These are phyloP conservation scores for Cichlasoma orientale DNA, from an alignment of 2,797 vertebrate genomes.

Conservation along the genomic window DNA sequence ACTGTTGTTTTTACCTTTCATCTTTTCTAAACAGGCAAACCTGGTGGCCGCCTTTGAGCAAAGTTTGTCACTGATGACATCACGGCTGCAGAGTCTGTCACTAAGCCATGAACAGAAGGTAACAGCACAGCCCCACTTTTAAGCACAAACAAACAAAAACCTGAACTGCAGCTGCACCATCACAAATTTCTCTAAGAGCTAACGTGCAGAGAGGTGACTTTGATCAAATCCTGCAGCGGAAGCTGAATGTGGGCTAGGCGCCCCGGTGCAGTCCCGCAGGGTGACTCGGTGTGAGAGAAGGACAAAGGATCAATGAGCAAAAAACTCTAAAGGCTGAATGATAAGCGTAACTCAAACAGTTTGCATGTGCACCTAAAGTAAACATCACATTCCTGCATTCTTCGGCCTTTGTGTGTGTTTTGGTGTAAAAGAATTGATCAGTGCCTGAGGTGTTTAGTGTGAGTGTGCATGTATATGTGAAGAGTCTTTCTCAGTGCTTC, in stretches of 20 bases:
- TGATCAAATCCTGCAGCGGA: conserved; percentile 51
- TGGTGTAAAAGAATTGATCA: conserved; percentile 53
- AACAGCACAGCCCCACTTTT: conserved; percentile 20
- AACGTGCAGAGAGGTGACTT: conserved; percentile 33
- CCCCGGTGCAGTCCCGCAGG: conserved; percentile 13
- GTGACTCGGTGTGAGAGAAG: conserved; percentile 3
- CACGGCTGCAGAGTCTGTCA: conserved; percentile 90
- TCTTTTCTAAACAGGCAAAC: conserved; percentile 85
- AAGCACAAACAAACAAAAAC: conserved; percentile 29
- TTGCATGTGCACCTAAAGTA: conserved; percentile 43
- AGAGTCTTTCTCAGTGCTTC: conserved; percentile 61
- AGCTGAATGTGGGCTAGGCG: conserved; percentile 57
- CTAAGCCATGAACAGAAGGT: conserved; percentile 95
- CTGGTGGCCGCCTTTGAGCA: conserved; percentile 97
- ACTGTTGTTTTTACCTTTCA: neutral
- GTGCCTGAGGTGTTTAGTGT: conserved; percentile 33
- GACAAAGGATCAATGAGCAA: conserved; percentile 11
- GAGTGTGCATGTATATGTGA: conserved; percentile 29
- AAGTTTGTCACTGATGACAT: conserved; percentile 93
- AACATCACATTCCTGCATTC: conserved; percentile 64
- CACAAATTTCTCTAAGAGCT: neutral
- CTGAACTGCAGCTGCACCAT: conserved; percentile 31
- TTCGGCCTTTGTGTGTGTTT: conserved; percentile 46
- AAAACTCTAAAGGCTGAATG: conserved; percentile 18
- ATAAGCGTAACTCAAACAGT: conserved; percentile 16